These are phyloP conservation scores for Sepiola atlantica DNA, from an alignment of 2,888 invertebrate genomes.

Conservation along the genomic window DNA sequence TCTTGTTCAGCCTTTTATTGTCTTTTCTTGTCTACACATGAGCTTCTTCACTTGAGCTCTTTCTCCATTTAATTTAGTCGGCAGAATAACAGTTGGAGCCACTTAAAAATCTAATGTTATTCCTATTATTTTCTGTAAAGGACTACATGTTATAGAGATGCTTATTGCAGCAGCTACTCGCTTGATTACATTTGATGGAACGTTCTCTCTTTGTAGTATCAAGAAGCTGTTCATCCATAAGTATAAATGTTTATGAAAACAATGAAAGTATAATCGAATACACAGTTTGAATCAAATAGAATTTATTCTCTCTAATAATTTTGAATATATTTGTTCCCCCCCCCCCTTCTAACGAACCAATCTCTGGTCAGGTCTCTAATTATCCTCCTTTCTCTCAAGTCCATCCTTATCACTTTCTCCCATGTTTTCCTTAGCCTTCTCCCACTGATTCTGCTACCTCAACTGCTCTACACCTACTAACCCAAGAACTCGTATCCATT, in stretches of 20 bases:
- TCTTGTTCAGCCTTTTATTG: neutral
- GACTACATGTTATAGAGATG: neutral
- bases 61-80: neutral
- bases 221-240: neutral
- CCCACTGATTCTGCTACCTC: too few species aligned
- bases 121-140: neutral
- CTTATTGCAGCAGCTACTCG: neutral
- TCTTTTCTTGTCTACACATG: neutral
- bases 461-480: too few species aligned
- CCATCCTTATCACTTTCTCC: too few species aligned
- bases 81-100: neutral
- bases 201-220: neutral
- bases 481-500: too few species aligned
- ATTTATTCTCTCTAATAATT: too few species aligned
- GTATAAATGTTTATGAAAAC: neutral
- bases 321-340: too few species aligned
- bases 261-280: too few species aligned
- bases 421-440: too few species aligned
- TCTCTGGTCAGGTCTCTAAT: too few species aligned
- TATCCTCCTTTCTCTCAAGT: too few species aligned
- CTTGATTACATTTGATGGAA: neutral
- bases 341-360: too few species aligned
- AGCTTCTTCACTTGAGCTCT: neutral
- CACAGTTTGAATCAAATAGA: too few species aligned
- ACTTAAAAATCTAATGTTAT: conserved; percentile 2